Evolutionary conservation across 2,113 vertebrate species (phyloP), one percentile per base, ranked within the genome.

Genomic region (Callopanchax toddi): DNA sequence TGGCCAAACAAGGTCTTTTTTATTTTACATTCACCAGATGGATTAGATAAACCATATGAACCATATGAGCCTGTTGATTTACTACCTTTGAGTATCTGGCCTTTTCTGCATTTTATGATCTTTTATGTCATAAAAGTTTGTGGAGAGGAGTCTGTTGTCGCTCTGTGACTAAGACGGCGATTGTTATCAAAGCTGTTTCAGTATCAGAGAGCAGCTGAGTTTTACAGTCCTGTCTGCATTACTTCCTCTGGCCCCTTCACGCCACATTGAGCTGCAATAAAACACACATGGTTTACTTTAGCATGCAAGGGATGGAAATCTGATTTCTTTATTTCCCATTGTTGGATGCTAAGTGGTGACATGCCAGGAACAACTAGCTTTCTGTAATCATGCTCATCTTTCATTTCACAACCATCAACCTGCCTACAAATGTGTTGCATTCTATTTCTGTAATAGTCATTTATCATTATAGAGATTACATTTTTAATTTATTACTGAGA

Each of bases 161-260:
- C 6, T 25, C 37, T 11, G 29, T 12, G 48, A 13, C 51, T 13
- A 42, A 56, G 60, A 60, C 53, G 29, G 9, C 1, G 26, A 70
- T 79, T 71, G 66, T 56, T 75, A 79, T 82, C 69, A 29, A 48
- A 55, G 49, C 48, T 23, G 53, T 74, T 76, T 78, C 43, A 1
- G 59, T 37, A n/a, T 56, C 44, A 39, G 21, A 37, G 56, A 51
- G 37, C 78, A 43, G 40, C 59, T 39, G 0, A 46, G 50, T 74
- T 87, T 79, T 80, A 84, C 57, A 56, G 58, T 73, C 70, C 60
- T 43, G 60, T 84, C 83, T 89, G 76, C 77, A 37, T 36, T 17
- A 73, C 70, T 89, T 87, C 89, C 82, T 83, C 49, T 13, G 23
- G 68, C 70, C 59, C 11, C 43, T 79, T 86, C 87, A 88, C 67